Percentiles rank a stretch among this genome's conserved stretches.
Conservation (phyloP, 2,113 vertebrate genomes). For the Anthoscopus minutus region DNA sequence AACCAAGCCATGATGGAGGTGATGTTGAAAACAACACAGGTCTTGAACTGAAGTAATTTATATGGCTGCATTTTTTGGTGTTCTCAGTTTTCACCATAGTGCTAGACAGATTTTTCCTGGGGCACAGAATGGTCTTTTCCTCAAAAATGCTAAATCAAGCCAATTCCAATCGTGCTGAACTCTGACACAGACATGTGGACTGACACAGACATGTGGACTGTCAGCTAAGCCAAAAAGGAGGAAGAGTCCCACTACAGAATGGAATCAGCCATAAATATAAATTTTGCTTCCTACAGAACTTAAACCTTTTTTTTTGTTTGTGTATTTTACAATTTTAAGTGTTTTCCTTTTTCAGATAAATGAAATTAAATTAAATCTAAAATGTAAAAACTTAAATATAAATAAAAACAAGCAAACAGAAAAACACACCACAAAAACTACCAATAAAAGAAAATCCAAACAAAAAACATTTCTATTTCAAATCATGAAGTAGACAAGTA, state of each 20-base stretch:
- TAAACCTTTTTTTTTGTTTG: neutral
- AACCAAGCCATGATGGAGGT: neutral
- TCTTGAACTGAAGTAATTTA: neutral
- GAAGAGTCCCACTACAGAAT: fast-evolving
- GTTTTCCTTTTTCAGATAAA: neutral
- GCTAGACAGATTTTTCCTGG: neutral
- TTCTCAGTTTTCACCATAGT: neutral
- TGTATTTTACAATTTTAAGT: neutral
- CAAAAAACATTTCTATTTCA: neutral
- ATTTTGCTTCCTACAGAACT: neutral
- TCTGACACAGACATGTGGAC: neutral
- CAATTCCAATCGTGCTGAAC: neutral
- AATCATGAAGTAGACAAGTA: neutral
- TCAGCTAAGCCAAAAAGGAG: neutral
- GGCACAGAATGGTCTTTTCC: neutral
- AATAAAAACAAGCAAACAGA: neutral
- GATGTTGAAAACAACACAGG: neutral
- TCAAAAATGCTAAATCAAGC: neutral
- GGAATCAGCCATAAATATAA: neutral
- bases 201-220: neutral
- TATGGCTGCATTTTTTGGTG: neutral
- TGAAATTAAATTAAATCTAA: neutral
- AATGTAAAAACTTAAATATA: neutral
- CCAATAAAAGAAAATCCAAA: neutral
- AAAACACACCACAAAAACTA: neutral